phyloP scores from a whole-genome alignment of 37 sponge, comb jelly and placozoan genomes.

The Oscarella lobularis region DNA sequence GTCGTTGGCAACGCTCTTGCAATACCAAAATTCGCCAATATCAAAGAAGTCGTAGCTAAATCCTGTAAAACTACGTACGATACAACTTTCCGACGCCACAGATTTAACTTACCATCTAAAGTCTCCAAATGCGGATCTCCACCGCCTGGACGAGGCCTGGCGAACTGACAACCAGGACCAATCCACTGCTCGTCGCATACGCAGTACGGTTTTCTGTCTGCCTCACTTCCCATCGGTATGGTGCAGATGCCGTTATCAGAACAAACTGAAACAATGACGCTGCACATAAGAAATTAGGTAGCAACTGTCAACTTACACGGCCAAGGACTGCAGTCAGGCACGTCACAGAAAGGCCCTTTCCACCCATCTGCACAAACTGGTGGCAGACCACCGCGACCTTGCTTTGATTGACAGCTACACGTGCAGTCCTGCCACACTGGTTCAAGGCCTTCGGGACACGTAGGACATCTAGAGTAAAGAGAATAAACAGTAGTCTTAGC shows the following conservation, averaged over 20 bases:
- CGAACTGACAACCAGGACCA: neutral
- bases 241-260: neutral
- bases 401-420: constrained; percentile 2
- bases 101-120: neutral
- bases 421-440: neutral
- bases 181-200: constrained; percentile 1
- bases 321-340: constrained; percentile 1
- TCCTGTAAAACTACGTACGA: neutral
- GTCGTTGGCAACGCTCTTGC: neutral
- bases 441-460: neutral
- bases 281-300: too few species aligned
- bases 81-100: neutral
- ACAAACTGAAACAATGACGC: neutral
- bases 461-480: neutral
- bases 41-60: constrained; percentile 1
- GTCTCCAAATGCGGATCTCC: neutral
- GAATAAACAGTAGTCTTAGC: neutral
- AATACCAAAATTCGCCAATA: constrained; percentile 1
- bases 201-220: neutral
- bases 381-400: neutral
- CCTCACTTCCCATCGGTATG: neutral
- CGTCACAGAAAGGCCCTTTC: neutral
- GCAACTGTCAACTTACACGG: too few species aligned
- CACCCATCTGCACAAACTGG: constrained; percentile 1
- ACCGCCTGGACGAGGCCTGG: neutral